Evolutionary conservation across 1,140 invertebrate genomes (phyloP).

Genomic region (Zaprionus tsacasi): DNA sequence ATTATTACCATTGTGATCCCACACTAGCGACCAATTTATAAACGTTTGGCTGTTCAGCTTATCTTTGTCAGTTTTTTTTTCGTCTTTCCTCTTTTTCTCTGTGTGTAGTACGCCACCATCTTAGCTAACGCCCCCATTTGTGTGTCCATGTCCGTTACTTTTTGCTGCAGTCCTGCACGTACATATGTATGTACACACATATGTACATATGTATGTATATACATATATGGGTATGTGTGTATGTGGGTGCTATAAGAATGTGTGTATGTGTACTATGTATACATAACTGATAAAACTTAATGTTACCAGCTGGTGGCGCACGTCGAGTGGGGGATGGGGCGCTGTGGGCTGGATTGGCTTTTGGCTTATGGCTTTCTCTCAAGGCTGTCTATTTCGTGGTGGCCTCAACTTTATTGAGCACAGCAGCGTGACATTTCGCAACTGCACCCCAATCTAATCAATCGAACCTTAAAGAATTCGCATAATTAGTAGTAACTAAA

Average conservation of each 20-base stretch:
- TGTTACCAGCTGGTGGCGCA: constrained; percentile 21
- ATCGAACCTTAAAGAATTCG: background rate
- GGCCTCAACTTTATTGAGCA: constrained; percentile 10
- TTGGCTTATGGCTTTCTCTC: background rate
- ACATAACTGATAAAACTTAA: constrained; percentile 31
- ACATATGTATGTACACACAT: background rate
- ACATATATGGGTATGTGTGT: background rate
- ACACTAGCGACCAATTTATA: constrained; percentile 75
- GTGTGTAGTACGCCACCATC: background rate
- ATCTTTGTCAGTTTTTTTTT: constrained; percentile 50
- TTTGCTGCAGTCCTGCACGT: background rate
- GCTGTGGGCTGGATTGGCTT: constrained; percentile 6
- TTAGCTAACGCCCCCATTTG: constrained; percentile 31
- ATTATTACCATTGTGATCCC: constrained; percentile 71
- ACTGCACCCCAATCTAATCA: constrained; percentile 1
- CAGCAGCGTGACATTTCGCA: constrained; percentile 14
- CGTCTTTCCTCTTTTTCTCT: constrained; percentile 7
- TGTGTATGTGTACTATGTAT: background rate
- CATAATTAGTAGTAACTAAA: background rate
- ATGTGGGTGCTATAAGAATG: background rate
- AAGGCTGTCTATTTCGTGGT: constrained; percentile 11
- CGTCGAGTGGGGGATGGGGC: background rate
- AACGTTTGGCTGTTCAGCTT: constrained; percentile 71
- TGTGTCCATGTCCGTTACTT: constrained; percentile 21
- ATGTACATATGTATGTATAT: background rate